Evolutionary conservation across 2,888 invertebrate species (phyloP).

Genomic region (Cheilosia scutellata): DNA sequence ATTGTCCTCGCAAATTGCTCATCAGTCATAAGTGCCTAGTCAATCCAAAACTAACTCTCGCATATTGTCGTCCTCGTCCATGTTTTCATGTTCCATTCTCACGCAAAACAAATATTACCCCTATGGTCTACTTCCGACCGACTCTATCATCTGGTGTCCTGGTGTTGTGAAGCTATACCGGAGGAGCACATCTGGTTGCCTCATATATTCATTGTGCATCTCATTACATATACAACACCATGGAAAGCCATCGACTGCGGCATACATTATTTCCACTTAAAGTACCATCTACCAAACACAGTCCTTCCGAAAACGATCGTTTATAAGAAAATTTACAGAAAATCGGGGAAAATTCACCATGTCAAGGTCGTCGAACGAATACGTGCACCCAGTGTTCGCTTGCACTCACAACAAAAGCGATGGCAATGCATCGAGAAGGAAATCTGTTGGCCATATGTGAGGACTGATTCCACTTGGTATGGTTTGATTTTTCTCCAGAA

Average conservation of each 20-base stretch:
- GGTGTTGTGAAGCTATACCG: slow-evolving; percentile 29
- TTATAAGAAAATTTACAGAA: slow-evolving; percentile 13
- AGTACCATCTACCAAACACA: background rate
- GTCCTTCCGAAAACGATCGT: background rate
- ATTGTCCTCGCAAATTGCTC: too few species aligned
- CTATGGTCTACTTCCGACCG: slow-evolving; percentile 48
- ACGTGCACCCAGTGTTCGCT: background rate
- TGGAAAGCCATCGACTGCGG: slow-evolving; percentile 9
- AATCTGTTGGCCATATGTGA: slow-evolving; percentile 67
- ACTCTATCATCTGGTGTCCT: slow-evolving; percentile 46
- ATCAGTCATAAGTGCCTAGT: too few species aligned
- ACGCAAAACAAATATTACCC: slow-evolving; percentile 34
- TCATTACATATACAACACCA: background rate
- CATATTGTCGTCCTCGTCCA: background rate
- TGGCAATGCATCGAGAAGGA: background rate
- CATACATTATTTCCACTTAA: slow-evolving; percentile 9
- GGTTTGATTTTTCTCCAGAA: slow-evolving; percentile 54
- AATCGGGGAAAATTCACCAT: slow-evolving; percentile 48
- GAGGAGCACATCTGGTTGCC: slow-evolving; percentile 52
- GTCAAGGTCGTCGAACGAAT: slow-evolving; percentile 58
- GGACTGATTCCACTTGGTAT: slow-evolving; percentile 27
- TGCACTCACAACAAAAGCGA: slow-evolving; percentile 15
- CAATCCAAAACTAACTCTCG: too few species aligned
- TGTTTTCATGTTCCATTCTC: slow-evolving; percentile 17
- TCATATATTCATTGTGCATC: slow-evolving; percentile 18